Percentiles rank a stretch among this genome's conserved stretches.
phyloP scores from a whole-genome alignment of 2,888 invertebrate species.

The Drosophila borealis region DNA sequence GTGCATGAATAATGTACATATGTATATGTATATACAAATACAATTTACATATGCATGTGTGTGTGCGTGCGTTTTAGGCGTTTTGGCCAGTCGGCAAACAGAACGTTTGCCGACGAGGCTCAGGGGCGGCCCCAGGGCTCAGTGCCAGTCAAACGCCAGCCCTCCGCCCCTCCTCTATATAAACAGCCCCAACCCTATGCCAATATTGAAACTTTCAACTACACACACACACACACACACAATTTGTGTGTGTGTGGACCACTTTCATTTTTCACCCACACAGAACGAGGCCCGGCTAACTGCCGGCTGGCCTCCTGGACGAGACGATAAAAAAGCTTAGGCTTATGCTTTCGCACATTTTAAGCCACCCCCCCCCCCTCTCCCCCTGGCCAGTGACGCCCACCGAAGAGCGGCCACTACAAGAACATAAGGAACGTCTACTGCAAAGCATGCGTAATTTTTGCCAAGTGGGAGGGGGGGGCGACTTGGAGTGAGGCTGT shows the following conservation, averaged over 20 bases:
- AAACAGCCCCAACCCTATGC: conserved; percentile 39
- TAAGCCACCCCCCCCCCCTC: conserved; percentile 44
- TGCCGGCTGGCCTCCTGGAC: conserved; percentile 64
- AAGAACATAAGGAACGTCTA: conserved; percentile 56
- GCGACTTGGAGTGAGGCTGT: not conserved
- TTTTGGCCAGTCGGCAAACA: conserved; percentile 70
- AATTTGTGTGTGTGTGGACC: conserved; percentile 44
- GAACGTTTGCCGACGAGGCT: conserved; percentile 23
- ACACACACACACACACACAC: conserved; percentile 55
- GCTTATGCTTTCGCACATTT: conserved; percentile 78
- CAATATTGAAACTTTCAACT: conserved; percentile 80
- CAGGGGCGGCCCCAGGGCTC: conserved; percentile 37
- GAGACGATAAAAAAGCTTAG: conserved; percentile 78
- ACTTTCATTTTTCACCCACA: conserved; percentile 63
- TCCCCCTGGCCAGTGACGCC: conserved; percentile 5
- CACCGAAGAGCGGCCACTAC: conserved; percentile 31
- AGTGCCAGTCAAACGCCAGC: conserved; percentile 45
- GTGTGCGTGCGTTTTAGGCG: conserved; percentile 57
- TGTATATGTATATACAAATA: conserved; percentile 31
- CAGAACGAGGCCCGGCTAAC: conserved; percentile 27
- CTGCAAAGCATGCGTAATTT: conserved; percentile 68
- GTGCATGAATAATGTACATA: conserved; percentile 69
- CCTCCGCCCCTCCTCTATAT: not conserved
- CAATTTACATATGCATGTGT: conserved; percentile 50
- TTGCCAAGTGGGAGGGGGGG: conserved; percentile 4